A percentile compares a stretch with the other conserved stretches of the same genome.
Conservation (phyloP, 2,888 invertebrate genomes). For the Mesorhabditis sp. region DNA sequence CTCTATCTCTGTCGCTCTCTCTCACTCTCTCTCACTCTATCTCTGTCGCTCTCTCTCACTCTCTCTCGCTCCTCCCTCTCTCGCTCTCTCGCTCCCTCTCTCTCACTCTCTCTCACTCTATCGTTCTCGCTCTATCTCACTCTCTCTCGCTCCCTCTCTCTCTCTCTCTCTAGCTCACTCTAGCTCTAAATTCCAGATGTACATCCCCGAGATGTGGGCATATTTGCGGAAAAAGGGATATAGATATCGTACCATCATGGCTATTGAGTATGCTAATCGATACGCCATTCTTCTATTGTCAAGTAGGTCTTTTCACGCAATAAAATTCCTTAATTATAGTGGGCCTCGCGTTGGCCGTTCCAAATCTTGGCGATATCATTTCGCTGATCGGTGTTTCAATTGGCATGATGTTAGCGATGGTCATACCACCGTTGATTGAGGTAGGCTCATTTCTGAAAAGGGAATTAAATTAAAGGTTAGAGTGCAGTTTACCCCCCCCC, state of each 20-base stretch:
- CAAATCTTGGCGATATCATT: neutral
- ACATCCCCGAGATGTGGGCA: neutral
- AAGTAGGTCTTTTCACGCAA: neutral
- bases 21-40: no score
- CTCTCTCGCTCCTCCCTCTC: no score
- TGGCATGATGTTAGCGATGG: slow-evolving; percentile 4
- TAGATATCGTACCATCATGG: neutral
- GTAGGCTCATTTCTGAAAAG: neutral
- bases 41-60: no score
- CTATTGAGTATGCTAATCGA: neutral
- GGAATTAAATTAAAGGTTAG: no score
- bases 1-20: no score
- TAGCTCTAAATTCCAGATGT: neutral
- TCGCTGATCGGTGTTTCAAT: neutral
- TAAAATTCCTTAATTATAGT: neutral
- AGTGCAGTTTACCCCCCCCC: no score
- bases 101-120: neutral
- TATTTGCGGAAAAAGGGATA: neutral
- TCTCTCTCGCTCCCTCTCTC: no score
- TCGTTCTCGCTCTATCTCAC: no score
- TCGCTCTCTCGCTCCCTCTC: neutral
- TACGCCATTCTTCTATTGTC: neutral
- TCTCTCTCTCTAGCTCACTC: neutral
- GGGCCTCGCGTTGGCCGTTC: neutral
- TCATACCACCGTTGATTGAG: neutral